Base-by-base conservation (phyloP, 2,797 vertebrate species). In the Euthynnus affinis region DNA sequence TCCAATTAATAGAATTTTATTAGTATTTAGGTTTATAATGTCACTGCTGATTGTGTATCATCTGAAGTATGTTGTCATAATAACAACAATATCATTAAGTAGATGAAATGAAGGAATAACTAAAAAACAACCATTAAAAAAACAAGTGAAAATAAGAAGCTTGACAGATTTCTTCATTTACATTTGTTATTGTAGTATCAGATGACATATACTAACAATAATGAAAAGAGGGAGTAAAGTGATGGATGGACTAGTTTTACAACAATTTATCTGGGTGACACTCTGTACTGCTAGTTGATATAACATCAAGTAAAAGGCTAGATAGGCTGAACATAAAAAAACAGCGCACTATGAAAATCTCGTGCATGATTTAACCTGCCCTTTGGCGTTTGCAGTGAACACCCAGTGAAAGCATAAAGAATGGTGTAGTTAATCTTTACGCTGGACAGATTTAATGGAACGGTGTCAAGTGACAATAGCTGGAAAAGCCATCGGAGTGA, bases 371-470 rank as follows among this genome's bases (percentile, higher is more conserved):
- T 92, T 93, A 91, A 90, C 84, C 80, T 89, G 90, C 82, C 89
- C 83, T 85, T 81, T 80, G 75, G 80, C 64, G 70, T 84, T 78
- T 53, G 37, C 44, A 74, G 76, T 64, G 84, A 87, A 83, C 83
- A 81, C 88, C 73, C 74, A 84, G 84, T 72, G 82, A 92, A 89
- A 85, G 84, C 87, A 90, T 81, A 87, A 87, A 85, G 88, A 95
- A 93, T 87, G 84, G 90, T 83, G 94, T 87, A 92, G 94, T 95
- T 95, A 95, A 95, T 96, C 93, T 96, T 93, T 84, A 92, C 66
- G 86, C 81, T 76, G 94, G 94, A 94, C 93, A 95, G 92, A 93
- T 96, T 96, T 95, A 95, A 96, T 96, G 94, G 94, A 95, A 91
- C 83, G 94, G 95, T 95, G 91, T 96, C 94, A 91, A 81, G 92